Conservation (phyloP, 2,797 vertebrate species). For the Macropodus opercularis region DNA sequence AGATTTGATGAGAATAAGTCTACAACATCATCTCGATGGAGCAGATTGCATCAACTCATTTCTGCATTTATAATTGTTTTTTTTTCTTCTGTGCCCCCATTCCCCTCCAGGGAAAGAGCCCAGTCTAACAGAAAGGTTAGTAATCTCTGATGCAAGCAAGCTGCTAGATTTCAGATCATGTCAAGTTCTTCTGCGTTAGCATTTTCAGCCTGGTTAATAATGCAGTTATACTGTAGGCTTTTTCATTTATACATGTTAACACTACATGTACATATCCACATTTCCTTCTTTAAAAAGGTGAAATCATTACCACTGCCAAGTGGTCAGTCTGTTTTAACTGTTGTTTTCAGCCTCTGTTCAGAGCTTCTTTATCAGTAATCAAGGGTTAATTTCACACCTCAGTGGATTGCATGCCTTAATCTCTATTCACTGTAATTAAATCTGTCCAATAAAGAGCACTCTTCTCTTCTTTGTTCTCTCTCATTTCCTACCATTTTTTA, state of each 20-base stretch:
- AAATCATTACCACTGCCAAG: constrained; percentile 74
- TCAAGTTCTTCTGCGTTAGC: constrained; percentile 71
- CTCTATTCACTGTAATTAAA: constrained; percentile 99
- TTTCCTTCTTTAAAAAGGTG: constrained; percentile 45
- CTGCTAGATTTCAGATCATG: constrained; percentile 77
- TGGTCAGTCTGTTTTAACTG: constrained; percentile 72
- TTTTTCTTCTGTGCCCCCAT: constrained; percentile 33
- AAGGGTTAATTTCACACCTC: constrained; percentile 99
- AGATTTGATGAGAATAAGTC: constrained; percentile 40
- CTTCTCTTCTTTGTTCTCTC: constrained; percentile 95
- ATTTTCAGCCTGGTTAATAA: constrained; percentile 74
- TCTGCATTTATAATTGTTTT: constrained; percentile 79
- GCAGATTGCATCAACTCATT: constrained; percentile 73
- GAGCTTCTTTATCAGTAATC: constrained; percentile 90
- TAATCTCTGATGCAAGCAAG: constrained; percentile 79
- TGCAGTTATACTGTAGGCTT: constrained; percentile 67
- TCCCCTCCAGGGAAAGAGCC: constrained; percentile 64
- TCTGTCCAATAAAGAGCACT: constrained; percentile 98
- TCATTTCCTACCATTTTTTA: constrained; percentile 73
- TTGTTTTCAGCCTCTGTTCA: constrained; percentile 75
- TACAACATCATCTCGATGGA: constrained; percentile 48
- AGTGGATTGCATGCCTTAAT: constrained; percentile 96
- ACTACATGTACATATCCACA: constrained; percentile 58
- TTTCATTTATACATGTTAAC: constrained; percentile 55
- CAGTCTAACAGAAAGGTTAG: constrained; percentile 75